Base-by-base conservation (phyloP, 2,888 invertebrate genomes). In the Caenorhabditis becei region DNA sequence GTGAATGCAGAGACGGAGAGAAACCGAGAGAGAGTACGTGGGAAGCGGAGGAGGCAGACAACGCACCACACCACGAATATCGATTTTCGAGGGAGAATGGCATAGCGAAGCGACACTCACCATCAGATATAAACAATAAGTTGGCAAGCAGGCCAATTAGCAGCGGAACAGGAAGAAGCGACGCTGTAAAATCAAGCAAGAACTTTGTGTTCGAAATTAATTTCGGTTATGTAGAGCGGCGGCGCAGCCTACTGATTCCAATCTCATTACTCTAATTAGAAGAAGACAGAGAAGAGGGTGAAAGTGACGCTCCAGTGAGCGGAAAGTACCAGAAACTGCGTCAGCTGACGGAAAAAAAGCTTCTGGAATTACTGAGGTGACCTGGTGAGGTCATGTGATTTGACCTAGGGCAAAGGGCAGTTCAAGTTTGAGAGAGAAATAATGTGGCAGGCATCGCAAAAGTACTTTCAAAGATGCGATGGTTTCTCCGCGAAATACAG, bases 121-220 rank as follows among this genome's bases (percentile, higher is more conserved):
- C 20, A 49, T 24, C 49, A 61, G 51, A 35, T 20, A 58, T 58
- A 59, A 59, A 71, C 62, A 71, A 71, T 62, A 62, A 70, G 61
- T 49, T 35, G 59, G n/a, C 28, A 54, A 67, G 37, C 54, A 44
- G 56, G 56, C 41, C 56, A 56, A 67, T 56, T 56, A 67, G 54
- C n/a, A 44, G 47, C 63, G 49, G 56, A 66, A 66, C 51, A 37
- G 24, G 28, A 35, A 67, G 18, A 20, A 18, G 20, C 1, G 7
- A 10, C 2, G 37, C 0, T 58, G 58, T 35, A 32, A 35, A 3
- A n/a, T n/a, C n/a, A n/a, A n/a, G n/a, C n/a, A n/a, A 16, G 26
- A 32, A 24, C n/a, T 16, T 47, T 49, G 24, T 66, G 41, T 56
- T 66, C 53, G 24, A 41, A 63, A 63, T 63, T 49, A 32, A 63